Evolutionary conservation across 2,888 invertebrate genomes (phyloP), one percentile per base, ranked within the genome.

Genomic region (Lathronympha strigana): DNA sequence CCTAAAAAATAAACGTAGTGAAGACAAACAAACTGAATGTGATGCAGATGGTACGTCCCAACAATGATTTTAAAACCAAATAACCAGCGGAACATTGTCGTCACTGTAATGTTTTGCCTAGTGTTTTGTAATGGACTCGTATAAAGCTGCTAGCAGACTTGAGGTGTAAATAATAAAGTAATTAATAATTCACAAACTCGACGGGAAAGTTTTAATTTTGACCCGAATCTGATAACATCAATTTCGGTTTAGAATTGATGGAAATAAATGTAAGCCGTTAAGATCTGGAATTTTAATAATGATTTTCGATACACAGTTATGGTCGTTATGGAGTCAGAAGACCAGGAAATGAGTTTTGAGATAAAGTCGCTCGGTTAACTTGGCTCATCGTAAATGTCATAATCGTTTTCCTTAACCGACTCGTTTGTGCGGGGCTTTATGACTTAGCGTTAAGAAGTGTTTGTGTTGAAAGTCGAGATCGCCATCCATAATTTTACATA

Each of bases 401-500:
- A 47, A 33, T 15, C 38, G 45, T 66, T 61, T 54, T 47, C 43
- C 40, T 54, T 13, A 54, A 61, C 31, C 21, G 31, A 19, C 38
- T 47, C 21, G 38, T 50, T 31, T 54, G 54, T n/a, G 25, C 28
- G 31, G 19, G 53, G 54, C 54, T 25, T 61, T 61, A 54, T 47
- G 66, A 19, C 47, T 51, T 58, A 40, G 43, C 40, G 43, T 60
- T 57, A 15, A 68, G 67, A 69, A 55, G 73, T 83, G 83, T 86
- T 86, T 83, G 77, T 81, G 74, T 84, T 81, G 74, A 84, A 83
- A 80, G 88, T 83, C 76, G 79, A 86, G 84, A 87, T 83, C 83
- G 78, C 74, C 80, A 79, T 82, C 75, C 80, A 75, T 75, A 76
- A 87, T 89, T 87, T 88, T 73, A 88, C 80, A 89, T 90, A 88